Percentiles rank a stretch among this genome's conserved stretches.
Evolutionary conservation across 2,888 invertebrate species (phyloP).

Genomic region (Mesodorylaimus sp.): DNA sequence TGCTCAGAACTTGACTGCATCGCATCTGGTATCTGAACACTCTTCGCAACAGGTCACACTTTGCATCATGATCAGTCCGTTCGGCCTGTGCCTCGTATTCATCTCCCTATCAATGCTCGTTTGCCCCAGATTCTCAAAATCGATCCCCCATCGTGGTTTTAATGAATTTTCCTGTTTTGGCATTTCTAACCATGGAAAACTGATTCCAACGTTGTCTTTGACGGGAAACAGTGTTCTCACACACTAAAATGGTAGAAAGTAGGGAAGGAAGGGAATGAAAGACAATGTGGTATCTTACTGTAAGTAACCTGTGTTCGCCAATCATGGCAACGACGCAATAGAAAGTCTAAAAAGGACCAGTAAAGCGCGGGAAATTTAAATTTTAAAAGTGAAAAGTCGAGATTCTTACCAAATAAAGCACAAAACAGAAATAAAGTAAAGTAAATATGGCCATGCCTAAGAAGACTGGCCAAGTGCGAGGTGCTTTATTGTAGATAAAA

Average conservation of each 20-base stretch:
- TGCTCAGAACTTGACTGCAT: no score
- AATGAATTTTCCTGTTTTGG: background rate
- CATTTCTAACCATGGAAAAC: background rate
- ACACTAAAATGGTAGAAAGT: background rate
- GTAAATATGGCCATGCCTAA: slow-evolving; percentile 41
- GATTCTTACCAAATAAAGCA: slow-evolving; percentile 52
- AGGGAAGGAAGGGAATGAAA: no score
- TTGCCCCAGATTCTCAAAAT: no score
- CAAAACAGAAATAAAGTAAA: slow-evolving; percentile 50
- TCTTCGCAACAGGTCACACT: no score
- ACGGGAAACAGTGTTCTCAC: background rate
- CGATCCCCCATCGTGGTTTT: no score
- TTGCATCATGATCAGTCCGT: no score
- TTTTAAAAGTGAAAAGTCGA: no score
- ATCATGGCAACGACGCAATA: background rate
- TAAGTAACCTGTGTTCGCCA: background rate
- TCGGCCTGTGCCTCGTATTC: no score
- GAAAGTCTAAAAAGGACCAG: background rate
- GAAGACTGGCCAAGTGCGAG: slow-evolving; percentile 35
- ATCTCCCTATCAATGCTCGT: no score
- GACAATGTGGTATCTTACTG: no score
- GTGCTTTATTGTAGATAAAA: slow-evolving; percentile 36
- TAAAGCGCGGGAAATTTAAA: background rate
- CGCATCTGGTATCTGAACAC: no score
- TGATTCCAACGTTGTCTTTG: background rate